Evolutionary conservation across 2,113 vertebrate species (phyloP).

Genomic region (Megaptera novaeangliae): DNA sequence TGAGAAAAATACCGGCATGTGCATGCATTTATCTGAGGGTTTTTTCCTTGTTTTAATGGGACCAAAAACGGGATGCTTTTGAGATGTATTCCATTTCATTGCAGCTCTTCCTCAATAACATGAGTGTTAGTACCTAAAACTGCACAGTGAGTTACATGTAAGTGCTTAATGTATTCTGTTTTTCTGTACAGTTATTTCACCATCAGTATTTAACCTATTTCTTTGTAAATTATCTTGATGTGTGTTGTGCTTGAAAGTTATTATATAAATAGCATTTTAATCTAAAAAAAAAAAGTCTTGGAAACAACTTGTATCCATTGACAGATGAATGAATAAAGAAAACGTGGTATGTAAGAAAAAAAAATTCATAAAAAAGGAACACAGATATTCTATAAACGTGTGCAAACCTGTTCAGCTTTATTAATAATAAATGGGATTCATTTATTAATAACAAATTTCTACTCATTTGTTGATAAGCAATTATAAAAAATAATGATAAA

Average conservation of each 20-base stretch:
- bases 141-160: not conserved
- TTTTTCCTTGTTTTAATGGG: not conserved
- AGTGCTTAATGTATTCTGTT: not conserved
- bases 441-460: not conserved
- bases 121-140: not conserved
- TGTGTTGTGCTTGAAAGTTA: not conserved
- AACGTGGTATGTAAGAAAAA: too few species aligned
- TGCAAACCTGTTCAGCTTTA: not conserved
- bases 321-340: too few species aligned
- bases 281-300: not conserved
- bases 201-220: not conserved
- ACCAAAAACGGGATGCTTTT: not conserved
- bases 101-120: not conserved
- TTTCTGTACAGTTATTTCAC: not conserved
- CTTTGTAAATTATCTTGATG: not conserved
- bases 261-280: not conserved
- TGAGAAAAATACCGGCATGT: constrained; percentile 10
- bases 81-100: not conserved
- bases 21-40: constrained; percentile 2
- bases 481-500: not conserved
- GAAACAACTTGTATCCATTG: too few species aligned
- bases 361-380: not conserved
- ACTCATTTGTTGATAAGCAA: not conserved
- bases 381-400: not conserved
- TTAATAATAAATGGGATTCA: not conserved